phyloP scores from a whole-genome alignment of 1,140 invertebrate genomes.

The Matsumurasca onukii region DNA sequence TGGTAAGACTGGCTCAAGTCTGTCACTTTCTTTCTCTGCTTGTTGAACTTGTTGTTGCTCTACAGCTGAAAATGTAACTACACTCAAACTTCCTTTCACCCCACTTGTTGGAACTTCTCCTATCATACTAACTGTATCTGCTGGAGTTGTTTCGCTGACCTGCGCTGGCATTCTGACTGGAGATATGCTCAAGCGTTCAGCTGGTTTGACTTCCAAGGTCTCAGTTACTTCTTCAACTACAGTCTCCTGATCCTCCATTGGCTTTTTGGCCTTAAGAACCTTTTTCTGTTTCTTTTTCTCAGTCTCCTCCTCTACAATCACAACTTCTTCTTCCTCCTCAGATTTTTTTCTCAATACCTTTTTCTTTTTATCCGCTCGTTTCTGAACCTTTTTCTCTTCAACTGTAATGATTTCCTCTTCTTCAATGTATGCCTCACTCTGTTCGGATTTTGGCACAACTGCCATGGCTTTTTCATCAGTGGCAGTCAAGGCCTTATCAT shows the following conservation, averaged over 20 bases:
- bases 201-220: constrained; percentile 37
- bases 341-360: constrained; percentile 43
- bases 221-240: constrained; percentile 45
- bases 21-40: constrained; percentile 53
- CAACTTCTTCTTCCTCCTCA: constrained; percentile 35
- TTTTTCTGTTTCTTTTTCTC: constrained; percentile 45
- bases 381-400: constrained; percentile 47
- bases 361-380: constrained; percentile 40
- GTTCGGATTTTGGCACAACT: constrained; percentile 37
- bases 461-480: constrained; percentile 37
- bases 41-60: constrained; percentile 47
- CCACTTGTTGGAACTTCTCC: constrained; percentile 30
- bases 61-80: constrained; percentile 37
- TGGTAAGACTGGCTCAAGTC: constrained; percentile 37
- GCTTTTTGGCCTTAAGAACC: constrained; percentile 43
- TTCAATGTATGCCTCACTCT: constrained; percentile 33
- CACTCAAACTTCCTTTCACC: constrained; percentile 33
- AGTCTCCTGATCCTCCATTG: constrained; percentile 45
- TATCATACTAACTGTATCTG: constrained; percentile 35
- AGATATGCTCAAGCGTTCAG: constrained; percentile 38
- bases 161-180: constrained; percentile 40
- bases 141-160: constrained; percentile 41
- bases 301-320: constrained; percentile 37
- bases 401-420: constrained; percentile 45
- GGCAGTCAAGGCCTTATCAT: constrained; percentile 33